A percentile compares a stretch with the other conserved stretches of the same genome.
Conservation (phyloP, 2,113 vertebrate species). For the Taxidea taxus region DNA sequence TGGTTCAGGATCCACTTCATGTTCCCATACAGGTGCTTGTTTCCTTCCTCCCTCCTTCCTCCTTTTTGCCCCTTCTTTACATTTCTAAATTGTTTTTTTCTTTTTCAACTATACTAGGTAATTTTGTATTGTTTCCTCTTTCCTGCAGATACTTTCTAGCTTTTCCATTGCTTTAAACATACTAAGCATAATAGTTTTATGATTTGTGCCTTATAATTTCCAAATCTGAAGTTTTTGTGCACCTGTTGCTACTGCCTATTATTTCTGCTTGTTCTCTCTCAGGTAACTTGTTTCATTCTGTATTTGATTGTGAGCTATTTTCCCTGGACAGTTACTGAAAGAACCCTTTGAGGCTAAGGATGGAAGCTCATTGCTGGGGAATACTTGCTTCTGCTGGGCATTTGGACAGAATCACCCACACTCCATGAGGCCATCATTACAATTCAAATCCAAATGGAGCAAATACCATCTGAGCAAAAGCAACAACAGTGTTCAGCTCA, state of each 20-base stretch:
- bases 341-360: background rate
- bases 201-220: background rate
- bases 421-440: background rate
- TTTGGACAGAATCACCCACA: background rate
- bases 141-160: background rate
- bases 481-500: background rate
- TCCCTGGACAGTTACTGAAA: background rate
- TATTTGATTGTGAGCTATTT: background rate
- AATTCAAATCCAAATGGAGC: background rate
- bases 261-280: background rate
- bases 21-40: background rate
- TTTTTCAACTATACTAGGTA: background rate
- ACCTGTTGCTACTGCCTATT: background rate
- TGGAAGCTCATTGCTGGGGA: background rate
- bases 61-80: background rate
- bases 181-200: background rate
- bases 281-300: background rate
- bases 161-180: background rate
- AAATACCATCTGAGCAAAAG: background rate
- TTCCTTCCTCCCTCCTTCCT: background rate
- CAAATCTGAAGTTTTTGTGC: background rate
- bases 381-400: background rate
- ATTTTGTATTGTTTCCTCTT: background rate
- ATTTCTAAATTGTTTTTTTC: background rate
- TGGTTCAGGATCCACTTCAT: background rate